A percentile compares a stretch with the other conserved stretches of the same genome.
Evolutionary conservation across 2,888 invertebrate genomes (phyloP).

Genomic region (Nemotelus pantherinus): DNA sequence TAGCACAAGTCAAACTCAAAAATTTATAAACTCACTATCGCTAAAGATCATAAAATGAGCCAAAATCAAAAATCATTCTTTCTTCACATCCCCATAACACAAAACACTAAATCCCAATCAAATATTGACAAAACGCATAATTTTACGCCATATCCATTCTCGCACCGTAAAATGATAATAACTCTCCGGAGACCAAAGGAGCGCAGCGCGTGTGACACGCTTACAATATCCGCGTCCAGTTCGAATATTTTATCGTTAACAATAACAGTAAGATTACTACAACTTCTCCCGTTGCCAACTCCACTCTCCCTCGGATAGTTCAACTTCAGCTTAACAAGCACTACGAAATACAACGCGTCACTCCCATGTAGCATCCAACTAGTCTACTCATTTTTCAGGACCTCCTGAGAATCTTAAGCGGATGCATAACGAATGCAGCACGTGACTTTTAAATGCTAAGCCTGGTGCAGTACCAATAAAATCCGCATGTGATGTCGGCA

Average conservation of each 20-base stretch:
- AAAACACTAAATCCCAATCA: slow-evolving; percentile 18
- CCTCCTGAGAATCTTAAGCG: slow-evolving; percentile 22
- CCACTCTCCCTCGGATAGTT: not conserved
- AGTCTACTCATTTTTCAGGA: not conserved
- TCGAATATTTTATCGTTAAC: slow-evolving; percentile 32
- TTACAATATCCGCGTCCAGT: not conserved
- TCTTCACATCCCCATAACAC: not conserved
- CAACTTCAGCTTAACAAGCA: too few relatives aligned
- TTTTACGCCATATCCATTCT: slow-evolving; percentile 21
- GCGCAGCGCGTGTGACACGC: slow-evolving; percentile 6
- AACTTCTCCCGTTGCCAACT: not conserved
- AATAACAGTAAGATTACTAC: not conserved
- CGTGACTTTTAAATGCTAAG: slow-evolving; percentile 43
- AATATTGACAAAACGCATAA: slow-evolving; percentile 41
- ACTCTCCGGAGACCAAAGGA: slow-evolving; percentile 18
- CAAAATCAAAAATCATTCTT: too few relatives aligned
- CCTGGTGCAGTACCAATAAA: slow-evolving; percentile 44
- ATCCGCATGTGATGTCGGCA: slow-evolving; percentile 28
- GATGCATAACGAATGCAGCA: slow-evolving; percentile 44
- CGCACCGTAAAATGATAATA: slow-evolving; percentile 32
- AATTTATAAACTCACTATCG: too few relatives aligned
- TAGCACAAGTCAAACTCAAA: too few relatives aligned
- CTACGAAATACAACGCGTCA: too few relatives aligned
- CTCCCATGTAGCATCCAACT: not conserved
- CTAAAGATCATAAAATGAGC: too few relatives aligned